These are phyloP conservation scores for Sebastes taczanowskii DNA, from an alignment of 2,797 vertebrate genomes.

Conservation along the genomic window DNA sequence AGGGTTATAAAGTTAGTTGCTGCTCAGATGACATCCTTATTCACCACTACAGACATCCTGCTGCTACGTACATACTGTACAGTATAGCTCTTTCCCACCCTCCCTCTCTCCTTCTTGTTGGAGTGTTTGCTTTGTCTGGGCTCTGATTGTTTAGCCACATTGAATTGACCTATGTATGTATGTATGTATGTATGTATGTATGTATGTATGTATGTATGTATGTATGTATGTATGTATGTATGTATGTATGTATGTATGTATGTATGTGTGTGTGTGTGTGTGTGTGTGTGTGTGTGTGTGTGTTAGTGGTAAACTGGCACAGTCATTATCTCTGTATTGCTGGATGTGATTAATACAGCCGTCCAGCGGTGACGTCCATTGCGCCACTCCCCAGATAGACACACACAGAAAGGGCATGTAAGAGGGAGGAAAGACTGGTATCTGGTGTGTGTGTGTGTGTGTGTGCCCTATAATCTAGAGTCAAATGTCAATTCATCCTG, in stretches of 20 bases:
- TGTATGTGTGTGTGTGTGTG: too few species aligned
- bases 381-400: slow-evolving; percentile 62
- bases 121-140: slow-evolving; percentile 60
- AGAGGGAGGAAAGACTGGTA: slow-evolving; percentile 29
- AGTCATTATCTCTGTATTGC: slow-evolving; percentile 47
- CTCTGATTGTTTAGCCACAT: slow-evolving; percentile 50
- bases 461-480: slow-evolving; percentile 13
- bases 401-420: slow-evolving; percentile 48
- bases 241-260: too few species aligned
- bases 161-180: slow-evolving; percentile 28
- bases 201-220: slow-evolving; percentile 25
- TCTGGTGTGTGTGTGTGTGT: slow-evolving; percentile 10
- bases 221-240: slow-evolving; percentile 25
- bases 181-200: slow-evolving; percentile 20
- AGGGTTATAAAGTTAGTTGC: neutral
- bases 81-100: neutral
- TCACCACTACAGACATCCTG: neutral
- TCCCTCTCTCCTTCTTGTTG: slow-evolving; percentile 9
- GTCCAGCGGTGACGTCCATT: slow-evolving; percentile 49
- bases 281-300: slow-evolving; percentile 27
- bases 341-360: slow-evolving; percentile 71
- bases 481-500: slow-evolving; percentile 38
- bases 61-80: neutral
- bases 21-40: slow-evolving; percentile 7
- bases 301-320: slow-evolving; percentile 16